Evolutionary conservation across 2,113 vertebrate species (phyloP).

Genomic region (Himantopus leucocephalus): DNA sequence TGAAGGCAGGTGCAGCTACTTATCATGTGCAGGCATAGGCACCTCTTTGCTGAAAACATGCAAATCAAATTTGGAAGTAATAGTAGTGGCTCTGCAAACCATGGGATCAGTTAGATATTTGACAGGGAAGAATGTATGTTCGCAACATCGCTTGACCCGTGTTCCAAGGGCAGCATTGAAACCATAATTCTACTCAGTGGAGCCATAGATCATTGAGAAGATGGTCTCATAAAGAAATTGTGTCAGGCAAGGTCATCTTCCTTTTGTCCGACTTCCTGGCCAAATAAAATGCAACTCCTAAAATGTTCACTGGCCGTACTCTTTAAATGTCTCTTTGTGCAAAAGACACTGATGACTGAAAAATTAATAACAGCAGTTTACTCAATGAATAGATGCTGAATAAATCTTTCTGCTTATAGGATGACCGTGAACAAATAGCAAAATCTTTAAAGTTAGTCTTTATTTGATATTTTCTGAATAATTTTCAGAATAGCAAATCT

Average conservation of each 20-base stretch:
- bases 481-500: background rate
- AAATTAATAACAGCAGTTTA: constrained; percentile 29
- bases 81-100: constrained; percentile 20
- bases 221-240: constrained; percentile 61
- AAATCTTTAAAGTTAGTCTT: constrained; percentile 19
- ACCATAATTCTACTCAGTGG: constrained; percentile 28
- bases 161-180: constrained; percentile 52
- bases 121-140: constrained; percentile 43
- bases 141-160: constrained; percentile 1
- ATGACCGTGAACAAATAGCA: background rate
- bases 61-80: constrained; percentile 57
- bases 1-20: constrained; percentile 43
- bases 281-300: constrained; percentile 10
- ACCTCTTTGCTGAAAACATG: constrained; percentile 26
- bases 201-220: constrained; percentile 51
- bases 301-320: constrained; percentile 11
- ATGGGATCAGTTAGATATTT: constrained; percentile 22
- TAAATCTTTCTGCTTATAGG: constrained; percentile 11
- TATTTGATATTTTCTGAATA: constrained; percentile 7
- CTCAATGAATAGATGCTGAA: background rate
- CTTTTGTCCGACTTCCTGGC: constrained; percentile 9
- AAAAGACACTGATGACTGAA: background rate
- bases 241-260: constrained; percentile 55
- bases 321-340: background rate
- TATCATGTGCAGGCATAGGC: background rate